phyloP scores from a whole-genome alignment of 2,888 invertebrate species.

The Carabus problematicus region DNA sequence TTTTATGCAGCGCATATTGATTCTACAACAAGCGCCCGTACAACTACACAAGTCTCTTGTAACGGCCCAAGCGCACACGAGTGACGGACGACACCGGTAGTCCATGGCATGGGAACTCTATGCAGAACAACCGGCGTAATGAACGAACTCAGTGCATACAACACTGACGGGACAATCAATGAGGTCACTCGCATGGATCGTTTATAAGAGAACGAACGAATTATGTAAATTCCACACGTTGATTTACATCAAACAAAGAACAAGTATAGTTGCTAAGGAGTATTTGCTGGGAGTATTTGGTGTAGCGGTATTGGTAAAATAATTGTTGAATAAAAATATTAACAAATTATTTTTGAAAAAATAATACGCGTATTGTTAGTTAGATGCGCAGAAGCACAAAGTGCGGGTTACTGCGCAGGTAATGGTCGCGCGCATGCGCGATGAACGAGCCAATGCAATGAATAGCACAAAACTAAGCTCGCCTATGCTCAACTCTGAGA shows the following conservation, averaged over 20 bases:
- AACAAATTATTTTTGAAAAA: too few species aligned
- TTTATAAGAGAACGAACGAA: background rate
- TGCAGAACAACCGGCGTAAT: slow-evolving; percentile 19
- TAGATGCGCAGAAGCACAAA: too few species aligned
- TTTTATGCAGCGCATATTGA: slow-evolving; percentile 34
- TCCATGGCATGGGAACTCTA: background rate
- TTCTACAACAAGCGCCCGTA: slow-evolving; percentile 12
- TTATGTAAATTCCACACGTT: background rate
- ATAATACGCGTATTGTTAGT: too few species aligned
- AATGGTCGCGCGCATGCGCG: too few species aligned
- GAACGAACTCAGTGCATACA: slow-evolving; percentile 8
- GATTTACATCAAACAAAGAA: too few species aligned
- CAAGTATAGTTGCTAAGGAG: too few species aligned
- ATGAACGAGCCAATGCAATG: too few species aligned
- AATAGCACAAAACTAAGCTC: too few species aligned
- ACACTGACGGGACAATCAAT: background rate
- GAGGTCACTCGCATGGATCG: slow-evolving; percentile 1
- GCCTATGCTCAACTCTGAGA: too few species aligned
- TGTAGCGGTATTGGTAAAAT: too few species aligned
- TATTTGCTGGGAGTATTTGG: background rate
- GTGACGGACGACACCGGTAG: background rate
- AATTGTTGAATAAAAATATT: too few species aligned
- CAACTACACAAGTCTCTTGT: background rate
- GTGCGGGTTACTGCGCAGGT: too few species aligned
- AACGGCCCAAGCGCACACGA: slow-evolving; percentile 7